Conservation (phyloP, 2,113 vertebrate genomes). For the Cariama cristata region DNA sequence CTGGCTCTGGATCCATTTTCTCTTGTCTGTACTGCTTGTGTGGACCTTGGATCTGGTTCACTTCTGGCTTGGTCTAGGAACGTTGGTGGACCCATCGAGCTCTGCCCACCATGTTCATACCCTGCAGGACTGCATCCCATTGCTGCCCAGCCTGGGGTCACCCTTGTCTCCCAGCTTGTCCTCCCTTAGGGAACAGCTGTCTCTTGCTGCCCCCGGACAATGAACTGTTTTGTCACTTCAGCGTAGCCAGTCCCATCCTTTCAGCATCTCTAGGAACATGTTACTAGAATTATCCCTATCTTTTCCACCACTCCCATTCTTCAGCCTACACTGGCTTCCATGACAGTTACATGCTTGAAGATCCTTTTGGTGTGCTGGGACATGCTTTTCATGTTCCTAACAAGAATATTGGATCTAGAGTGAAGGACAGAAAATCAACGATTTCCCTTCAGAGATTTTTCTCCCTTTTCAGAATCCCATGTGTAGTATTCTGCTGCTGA, state of each 20-base stretch:
- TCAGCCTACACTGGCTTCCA: neutral
- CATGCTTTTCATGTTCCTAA: neutral
- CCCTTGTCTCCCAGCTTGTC: neutral
- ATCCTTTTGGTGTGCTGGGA: neutral
- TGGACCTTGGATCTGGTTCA: neutral
- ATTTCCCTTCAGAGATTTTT: neutral
- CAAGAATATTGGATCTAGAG: neutral
- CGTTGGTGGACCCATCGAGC: fast-evolving
- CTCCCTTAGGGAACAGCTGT: neutral
- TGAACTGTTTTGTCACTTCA: neutral
- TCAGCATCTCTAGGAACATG: neutral
- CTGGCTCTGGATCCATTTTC: neutral
- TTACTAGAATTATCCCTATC: neutral
- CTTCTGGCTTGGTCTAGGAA: neutral
- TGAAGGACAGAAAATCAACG: neutral
- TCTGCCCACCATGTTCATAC: neutral
- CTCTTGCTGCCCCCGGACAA: neutral
- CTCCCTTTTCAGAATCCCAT: neutral
- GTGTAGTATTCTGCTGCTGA: neutral
- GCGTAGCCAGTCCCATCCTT: neutral
- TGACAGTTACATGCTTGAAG: neutral
- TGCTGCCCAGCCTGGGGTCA: neutral
- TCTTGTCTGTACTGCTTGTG: neutral
- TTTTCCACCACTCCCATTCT: neutral
- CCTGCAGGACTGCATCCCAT: neutral